phyloP scores from a whole-genome alignment of 1,140 invertebrate species.

The Bombus sibiricus region DNA sequence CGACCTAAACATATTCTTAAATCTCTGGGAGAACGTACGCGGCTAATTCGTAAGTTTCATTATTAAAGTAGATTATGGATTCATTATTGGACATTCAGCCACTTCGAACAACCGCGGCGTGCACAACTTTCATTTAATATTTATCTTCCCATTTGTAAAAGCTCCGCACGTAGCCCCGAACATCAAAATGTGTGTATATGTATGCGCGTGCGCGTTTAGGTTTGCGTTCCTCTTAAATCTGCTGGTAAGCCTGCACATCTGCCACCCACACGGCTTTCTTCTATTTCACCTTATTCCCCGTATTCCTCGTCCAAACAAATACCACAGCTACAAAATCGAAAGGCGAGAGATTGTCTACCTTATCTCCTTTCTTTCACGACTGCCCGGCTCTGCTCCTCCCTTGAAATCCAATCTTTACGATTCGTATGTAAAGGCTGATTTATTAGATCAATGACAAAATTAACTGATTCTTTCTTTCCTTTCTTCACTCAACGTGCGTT shows the following conservation, averaged over 20 bases:
- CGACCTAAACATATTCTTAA: not conserved
- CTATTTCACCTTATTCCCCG: constrained; percentile 33
- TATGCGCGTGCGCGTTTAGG: not conserved
- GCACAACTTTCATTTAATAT: constrained; percentile 50
- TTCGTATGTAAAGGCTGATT: not conserved
- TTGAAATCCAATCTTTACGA: constrained; percentile 13
- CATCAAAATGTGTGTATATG: constrained; percentile 1
- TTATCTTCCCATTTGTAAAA: constrained; percentile 35
- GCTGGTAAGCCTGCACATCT: constrained; percentile 34
- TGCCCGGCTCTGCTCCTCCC: not conserved
- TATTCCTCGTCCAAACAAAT: constrained; percentile 33
- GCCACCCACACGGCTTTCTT: constrained; percentile 27
- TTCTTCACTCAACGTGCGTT: not conserved
- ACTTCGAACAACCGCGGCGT: constrained; percentile 10
- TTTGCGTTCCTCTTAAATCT: constrained; percentile 36
- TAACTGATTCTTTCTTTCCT: not conserved
- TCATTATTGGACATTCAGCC: constrained; percentile 49
- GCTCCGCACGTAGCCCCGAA: not conserved
- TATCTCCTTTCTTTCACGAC: constrained; percentile 20
- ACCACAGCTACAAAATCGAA: constrained; percentile 23
- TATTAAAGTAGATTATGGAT: constrained; percentile 60
- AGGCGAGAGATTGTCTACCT: not conserved
- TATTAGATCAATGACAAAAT: not conserved
- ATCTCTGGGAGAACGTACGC: not conserved
- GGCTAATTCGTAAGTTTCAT: constrained; percentile 2